Evolutionary conservation across 2,113 vertebrate genomes (phyloP), one percentile per base, ranked within the genome.

Genomic region (Cyprinodon variegatus): DNA sequence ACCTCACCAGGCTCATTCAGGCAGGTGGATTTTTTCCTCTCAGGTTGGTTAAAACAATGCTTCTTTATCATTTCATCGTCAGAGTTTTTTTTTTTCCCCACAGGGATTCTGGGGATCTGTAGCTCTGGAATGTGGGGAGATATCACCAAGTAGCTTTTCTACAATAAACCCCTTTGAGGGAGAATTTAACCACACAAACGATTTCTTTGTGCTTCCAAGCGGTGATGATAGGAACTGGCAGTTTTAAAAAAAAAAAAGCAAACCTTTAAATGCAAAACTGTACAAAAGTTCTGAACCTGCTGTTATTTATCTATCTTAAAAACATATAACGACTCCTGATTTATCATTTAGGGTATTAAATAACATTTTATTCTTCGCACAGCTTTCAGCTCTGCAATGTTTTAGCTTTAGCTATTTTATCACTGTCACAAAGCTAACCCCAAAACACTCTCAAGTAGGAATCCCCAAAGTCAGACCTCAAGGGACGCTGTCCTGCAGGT

Each of bases 71-170:
- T 3, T 66, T 66, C 22, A n/a, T 4, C 65, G 2, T 48, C 40
- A n/a, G 22, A 12, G 40, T n/a, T 66, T 17, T 14, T 37, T 3
- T 37, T 62, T 66, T 20, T 39, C 22, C 48, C 48, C 17, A 69
- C 41, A 6, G n/a, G 13, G 65, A 8, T 14, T n/a, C 62, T 7
- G 48, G 67, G 14, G 10, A 50, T 69, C 39, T 57, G 20, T 59
- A 37, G 10, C 45, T 20, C 48, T 40, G 67, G 67, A 69, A 69
- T 69, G 65, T 66, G 43, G 43, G 65, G 29, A 66, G 46, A 46
- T 43, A 43, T 29, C 8, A 66, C 41, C 41, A 66, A 29, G 40
- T 22, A 46, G 65, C 65, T 66, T 66, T 66, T 66, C 65, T 6
- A 13, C 41, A 45, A 46, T 43, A 66, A 46, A 29, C 46, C 65